Base-by-base conservation (phyloP, 2,797 vertebrate genomes). In the Bucorvus abyssinicus region DNA sequence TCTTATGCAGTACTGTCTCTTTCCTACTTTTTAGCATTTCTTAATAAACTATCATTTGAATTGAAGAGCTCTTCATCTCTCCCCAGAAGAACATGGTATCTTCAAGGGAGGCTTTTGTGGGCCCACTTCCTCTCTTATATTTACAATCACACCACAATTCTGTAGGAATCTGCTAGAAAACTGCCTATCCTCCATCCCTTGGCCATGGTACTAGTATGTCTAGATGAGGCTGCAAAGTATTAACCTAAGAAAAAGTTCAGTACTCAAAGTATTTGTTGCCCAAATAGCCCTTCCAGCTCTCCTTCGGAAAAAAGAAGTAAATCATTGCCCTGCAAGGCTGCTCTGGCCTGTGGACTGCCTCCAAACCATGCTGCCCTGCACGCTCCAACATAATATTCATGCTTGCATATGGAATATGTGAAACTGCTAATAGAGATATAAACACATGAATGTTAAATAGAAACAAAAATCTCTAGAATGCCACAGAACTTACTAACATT, bases 11-110 rank as follows among this genome's bases (percentile, higher is more conserved):
- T 24, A 78, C 7, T 57, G 59, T 17, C 45, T 81, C 26, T 4
- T 57, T 75, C 56, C 68, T 30, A 36, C 49, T 42, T 53, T 32
- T 40, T 27, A 81, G 17, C 26, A 85, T 42, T 83, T 63, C 67
- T 70, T 83, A 91, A 82, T 80, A 92, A 89, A 89, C 52, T 65
- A 65, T 8, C 24, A 49, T 63, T 95, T 84, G 77, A 65, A 87
- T 81, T 84, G 56, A 65, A 61, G 67, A 89, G 45, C 36, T 78
- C 60, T 84, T 87, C 50, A 49, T 49, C 36, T 67, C 78, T 80
- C 59, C n/a, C 47, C 26, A 80, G 24, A 81, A 87, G 26, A 90
- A 87, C 3, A 5, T 2, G 20, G 0, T 56, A 42, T 44, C 44
- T 80, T 89, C n/a, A 67, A 56, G 8, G 53, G 56, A 73, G 74